Percentiles rank a stretch among this genome's conserved stretches.
Evolutionary conservation across 2,797 vertebrate species (phyloP).

Genomic region (Manis javanica): DNA sequence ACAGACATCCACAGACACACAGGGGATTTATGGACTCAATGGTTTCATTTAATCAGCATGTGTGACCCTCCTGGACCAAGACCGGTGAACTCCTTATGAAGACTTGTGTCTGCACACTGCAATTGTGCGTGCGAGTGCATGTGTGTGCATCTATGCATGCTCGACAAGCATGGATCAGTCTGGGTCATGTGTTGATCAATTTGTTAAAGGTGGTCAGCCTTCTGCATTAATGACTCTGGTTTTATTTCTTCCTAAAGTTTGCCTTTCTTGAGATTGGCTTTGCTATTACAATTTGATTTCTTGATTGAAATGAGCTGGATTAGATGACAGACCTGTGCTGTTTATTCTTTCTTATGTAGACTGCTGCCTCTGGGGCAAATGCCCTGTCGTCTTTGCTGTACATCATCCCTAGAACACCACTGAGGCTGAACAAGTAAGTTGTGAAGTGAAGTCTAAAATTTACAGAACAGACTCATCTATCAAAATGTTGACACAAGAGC

Average conservation of each 20-base stretch:
- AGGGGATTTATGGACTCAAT: neutral
- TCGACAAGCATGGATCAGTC: neutral
- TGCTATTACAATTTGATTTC: constrained; percentile 26
- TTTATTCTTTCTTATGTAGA: constrained; percentile 47
- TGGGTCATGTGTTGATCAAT: neutral
- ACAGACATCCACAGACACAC: neutral
- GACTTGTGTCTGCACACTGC: neutral
- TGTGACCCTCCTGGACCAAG: neutral
- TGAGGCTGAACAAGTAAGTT: constrained; percentile 38
- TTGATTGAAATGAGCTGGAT: constrained; percentile 14
- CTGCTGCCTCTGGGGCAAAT: neutral
- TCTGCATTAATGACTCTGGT: neutral
- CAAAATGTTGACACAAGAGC: constrained; percentile 41
- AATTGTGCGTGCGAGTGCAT: accelerated
- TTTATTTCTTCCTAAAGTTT: constrained; percentile 6
- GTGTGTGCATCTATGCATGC: neutral
- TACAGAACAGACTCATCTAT: constrained; percentile 51
- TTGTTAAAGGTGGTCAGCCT: neutral
- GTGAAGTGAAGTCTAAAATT: constrained; percentile 39
- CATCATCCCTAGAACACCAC: neutral
- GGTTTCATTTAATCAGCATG: constrained; percentile 29
- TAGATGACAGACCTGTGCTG: neutral
- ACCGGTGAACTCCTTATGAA: neutral
- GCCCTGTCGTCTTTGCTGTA: neutral
- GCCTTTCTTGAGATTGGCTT: neutral